Percentiles rank a stretch among this genome's conserved stretches.
Evolutionary conservation across 2,113 vertebrate genomes (phyloP).

Genomic region (Eptatretus burgeri): DNA sequence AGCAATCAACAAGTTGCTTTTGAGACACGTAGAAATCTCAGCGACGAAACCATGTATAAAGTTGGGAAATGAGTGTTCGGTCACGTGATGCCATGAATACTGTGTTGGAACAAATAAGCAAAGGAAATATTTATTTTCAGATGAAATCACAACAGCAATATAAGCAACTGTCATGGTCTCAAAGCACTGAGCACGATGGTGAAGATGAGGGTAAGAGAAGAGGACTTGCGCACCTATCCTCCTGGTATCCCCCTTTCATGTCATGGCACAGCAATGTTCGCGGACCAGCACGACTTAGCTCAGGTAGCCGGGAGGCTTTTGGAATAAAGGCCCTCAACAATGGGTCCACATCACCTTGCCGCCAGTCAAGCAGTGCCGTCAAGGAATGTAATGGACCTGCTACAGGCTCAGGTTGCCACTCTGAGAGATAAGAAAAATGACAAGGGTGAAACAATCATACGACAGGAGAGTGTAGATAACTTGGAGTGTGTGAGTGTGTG

Average conservation of each 20-base stretch:
- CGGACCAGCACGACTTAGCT: conserved; percentile 8
- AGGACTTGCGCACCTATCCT: conserved; percentile 33
- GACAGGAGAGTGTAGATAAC: no score
- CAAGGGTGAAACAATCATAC: no score
- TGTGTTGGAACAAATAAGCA: neutral
- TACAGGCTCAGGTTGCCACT: no score
- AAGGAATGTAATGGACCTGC: no score
- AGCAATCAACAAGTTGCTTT: neutral
- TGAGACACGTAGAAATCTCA: neutral
- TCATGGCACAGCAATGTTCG: conserved; percentile 67
- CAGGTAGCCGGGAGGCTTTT: neutral
- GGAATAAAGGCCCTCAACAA: neutral
- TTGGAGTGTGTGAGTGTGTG: no score
- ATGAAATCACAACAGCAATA: neutral
- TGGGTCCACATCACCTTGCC: neutral
- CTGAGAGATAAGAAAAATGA: no score
- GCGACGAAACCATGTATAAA: neutral
- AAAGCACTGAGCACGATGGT: neutral
- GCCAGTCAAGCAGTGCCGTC: no score
- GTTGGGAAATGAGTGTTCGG: neutral
- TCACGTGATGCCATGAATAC: neutral
- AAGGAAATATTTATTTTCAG: neutral
- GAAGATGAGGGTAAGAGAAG: neutral
- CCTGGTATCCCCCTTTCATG: conserved; percentile 69
- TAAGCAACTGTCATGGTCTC: neutral